phyloP scores from a whole-genome alignment of 2,797 vertebrate genomes.

The Philypnodon macrostomus region DNA sequence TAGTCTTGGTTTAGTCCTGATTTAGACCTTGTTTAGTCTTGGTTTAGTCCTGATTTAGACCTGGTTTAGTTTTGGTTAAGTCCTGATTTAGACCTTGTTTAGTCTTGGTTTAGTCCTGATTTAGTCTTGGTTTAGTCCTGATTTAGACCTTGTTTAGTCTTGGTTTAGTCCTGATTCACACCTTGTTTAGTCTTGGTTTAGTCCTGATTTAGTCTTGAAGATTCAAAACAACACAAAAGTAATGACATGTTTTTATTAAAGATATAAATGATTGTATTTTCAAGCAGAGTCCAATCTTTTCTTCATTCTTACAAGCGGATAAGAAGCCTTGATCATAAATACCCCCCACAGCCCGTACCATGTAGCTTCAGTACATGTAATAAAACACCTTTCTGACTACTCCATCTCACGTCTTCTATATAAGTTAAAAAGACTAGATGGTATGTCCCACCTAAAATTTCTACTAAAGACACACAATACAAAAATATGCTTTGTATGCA shows the following conservation, averaged over 20 bases:
- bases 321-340: slow-evolving; percentile 63
- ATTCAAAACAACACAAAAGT: slow-evolving; percentile 1
- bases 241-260: slow-evolving; percentile 60
- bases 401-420: slow-evolving; percentile 54
- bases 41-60: too few species aligned
- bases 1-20: too few species aligned
- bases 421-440: slow-evolving; percentile 52
- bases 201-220: too few species aligned
- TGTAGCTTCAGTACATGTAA: slow-evolving; percentile 44
- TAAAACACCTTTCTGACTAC: slow-evolving; percentile 28
- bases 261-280: slow-evolving; percentile 36
- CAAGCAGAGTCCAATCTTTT: slow-evolving; percentile 35
- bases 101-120: too few species aligned
- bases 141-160: too few species aligned
- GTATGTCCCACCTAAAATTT: slow-evolving; percentile 39
- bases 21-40: too few species aligned
- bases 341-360: slow-evolving; percentile 53
- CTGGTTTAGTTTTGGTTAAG: too few species aligned
- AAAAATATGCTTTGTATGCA: slow-evolving; percentile 74
- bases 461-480: slow-evolving; percentile 33
- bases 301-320: slow-evolving; percentile 44
- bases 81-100: too few species aligned
- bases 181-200: too few species aligned
- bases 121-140: too few species aligned
- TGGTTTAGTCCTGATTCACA: too few species aligned